Percentiles rank a stretch among this genome's conserved stretches.
phyloP scores from a whole-genome alignment of 2,888 invertebrate species.

The Plagodis pulveraria region DNA sequence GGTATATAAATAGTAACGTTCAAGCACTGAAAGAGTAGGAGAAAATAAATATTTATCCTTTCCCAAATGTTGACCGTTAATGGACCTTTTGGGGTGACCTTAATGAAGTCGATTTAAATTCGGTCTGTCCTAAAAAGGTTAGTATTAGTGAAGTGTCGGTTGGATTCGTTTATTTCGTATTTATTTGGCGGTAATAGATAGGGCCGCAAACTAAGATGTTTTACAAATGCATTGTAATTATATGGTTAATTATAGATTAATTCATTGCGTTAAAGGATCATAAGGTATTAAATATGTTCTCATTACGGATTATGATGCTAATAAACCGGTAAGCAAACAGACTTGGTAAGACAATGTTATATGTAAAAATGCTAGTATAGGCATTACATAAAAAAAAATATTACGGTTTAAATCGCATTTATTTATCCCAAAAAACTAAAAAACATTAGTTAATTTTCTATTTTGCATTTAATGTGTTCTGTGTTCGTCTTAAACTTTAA shows the following conservation, averaged over 20 bases:
- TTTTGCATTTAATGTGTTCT: too few relatives aligned
- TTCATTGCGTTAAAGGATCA: not conserved
- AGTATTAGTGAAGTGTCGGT: conserved; percentile 37
- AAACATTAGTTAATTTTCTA: too few relatives aligned
- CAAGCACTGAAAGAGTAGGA: conserved; percentile 10
- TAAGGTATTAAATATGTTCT: not conserved
- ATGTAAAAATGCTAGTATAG: not conserved
- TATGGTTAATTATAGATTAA: not conserved
- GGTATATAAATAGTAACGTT: conserved; percentile 10
- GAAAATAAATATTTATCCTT: conserved; percentile 28
- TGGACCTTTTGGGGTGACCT: conserved; percentile 40
- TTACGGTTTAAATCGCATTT: too few relatives aligned
- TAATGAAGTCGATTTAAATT: conserved; percentile 44
- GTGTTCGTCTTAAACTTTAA: not conserved
- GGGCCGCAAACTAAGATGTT: conserved; percentile 21
- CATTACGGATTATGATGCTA: too few relatives aligned
- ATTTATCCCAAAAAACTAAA: too few relatives aligned
- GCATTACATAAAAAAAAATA: too few relatives aligned
- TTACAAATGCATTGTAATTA: conserved; percentile 16
- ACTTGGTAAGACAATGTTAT: too few relatives aligned
- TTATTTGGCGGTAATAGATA: conserved; percentile 35
- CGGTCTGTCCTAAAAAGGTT: conserved; percentile 41
- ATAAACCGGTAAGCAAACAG: too few relatives aligned
- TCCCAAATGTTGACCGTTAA: conserved; percentile 39
- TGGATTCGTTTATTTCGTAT: conserved; percentile 34